These are phyloP conservation scores for Xiphophorus couchianus DNA, from an alignment of 2,113 vertebrate species.

Conservation along the genomic window DNA sequence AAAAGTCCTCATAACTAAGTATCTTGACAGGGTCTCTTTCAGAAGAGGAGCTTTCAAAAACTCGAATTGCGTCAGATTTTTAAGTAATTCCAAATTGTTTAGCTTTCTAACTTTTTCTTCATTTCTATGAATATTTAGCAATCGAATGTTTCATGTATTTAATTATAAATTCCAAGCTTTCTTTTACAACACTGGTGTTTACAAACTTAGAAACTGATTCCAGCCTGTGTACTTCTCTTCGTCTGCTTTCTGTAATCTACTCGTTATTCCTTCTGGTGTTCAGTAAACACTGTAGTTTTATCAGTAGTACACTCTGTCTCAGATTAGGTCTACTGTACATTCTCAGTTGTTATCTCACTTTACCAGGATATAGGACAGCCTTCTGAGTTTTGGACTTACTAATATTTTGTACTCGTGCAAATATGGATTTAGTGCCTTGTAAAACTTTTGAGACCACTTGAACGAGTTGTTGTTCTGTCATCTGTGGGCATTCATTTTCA, in stretches of 20 bases:
- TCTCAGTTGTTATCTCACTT: neutral
- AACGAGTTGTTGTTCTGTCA: neutral
- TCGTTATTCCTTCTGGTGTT: neutral
- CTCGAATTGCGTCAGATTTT: too few relatives aligned
- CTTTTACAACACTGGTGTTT: neutral
- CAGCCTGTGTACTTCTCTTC: neutral
- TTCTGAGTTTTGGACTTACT: neutral
- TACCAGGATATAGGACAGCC: too few relatives aligned
- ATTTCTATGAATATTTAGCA: too few relatives aligned
- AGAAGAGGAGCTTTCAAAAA: too few relatives aligned
- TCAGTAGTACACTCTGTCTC: neutral
- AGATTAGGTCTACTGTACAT: neutral
- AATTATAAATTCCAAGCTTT: too few relatives aligned
- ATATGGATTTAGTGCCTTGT: neutral
- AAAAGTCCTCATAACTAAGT: too few relatives aligned
- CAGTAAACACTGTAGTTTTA: neutral
- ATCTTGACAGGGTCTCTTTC: too few relatives aligned
- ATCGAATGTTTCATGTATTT: too few relatives aligned
- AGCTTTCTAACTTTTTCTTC: too few relatives aligned
- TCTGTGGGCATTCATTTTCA: neutral
- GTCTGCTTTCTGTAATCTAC: neutral
- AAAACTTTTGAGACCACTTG: too few relatives aligned
- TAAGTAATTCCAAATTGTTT: too few relatives aligned
- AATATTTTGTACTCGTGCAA: neutral
- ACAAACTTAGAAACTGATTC: neutral